Conservation (phyloP, 2,888 invertebrate species). For the Ophonus ardosiacus region DNA sequence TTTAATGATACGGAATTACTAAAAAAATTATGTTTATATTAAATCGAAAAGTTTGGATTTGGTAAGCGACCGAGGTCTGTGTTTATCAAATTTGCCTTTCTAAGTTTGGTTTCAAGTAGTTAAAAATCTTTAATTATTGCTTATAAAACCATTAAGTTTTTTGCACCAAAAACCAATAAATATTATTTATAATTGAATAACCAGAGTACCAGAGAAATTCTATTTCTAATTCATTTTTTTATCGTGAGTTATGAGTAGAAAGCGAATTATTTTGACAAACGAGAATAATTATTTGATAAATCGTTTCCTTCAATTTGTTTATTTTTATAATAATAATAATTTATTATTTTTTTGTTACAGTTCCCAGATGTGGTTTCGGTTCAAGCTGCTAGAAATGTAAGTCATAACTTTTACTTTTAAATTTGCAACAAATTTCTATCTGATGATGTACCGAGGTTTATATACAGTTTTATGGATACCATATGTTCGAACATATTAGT, state of each 20-base stretch:
- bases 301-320: neutral
- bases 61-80: no score
- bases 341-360: neutral
- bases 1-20: no score
- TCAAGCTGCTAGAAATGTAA: neutral
- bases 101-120: no score
- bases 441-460: neutral
- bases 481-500: neutral
- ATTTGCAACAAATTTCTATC: neutral
- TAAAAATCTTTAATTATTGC: no score
- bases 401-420: neutral
- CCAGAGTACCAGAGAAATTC: neutral
- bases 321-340: neutral
- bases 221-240: neutral
- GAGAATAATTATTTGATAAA: neutral
- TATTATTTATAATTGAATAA: neutral
- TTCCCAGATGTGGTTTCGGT: neutral
- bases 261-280: neutral
- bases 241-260: constrained; percentile 12
- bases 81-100: no score
- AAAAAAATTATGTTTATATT: no score
- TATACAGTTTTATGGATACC: constrained; percentile 1
- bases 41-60: no score
- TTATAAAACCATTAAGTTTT: no score
- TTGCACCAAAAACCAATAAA: no score